A percentile compares a stretch with the other conserved stretches of the same genome.
Evolutionary conservation across 2,797 vertebrate genomes (phyloP).

Genomic region (Rhadinocentrus ornatus): DNA sequence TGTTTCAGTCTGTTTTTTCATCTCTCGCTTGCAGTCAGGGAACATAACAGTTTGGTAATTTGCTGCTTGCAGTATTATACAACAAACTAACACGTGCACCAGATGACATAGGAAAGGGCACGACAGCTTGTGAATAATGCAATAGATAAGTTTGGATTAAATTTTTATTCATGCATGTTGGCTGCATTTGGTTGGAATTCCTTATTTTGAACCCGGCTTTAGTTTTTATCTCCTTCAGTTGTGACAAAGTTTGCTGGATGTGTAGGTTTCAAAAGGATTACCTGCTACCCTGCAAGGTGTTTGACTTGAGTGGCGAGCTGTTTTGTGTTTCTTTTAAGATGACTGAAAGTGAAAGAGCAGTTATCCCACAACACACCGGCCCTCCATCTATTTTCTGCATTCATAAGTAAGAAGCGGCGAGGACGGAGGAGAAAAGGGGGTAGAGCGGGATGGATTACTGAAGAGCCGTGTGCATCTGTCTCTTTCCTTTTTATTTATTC

Average conservation of each 20-base stretch:
- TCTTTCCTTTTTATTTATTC: conserved; percentile 82
- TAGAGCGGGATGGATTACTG: conserved; percentile 73
- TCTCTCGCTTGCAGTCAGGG: conserved; percentile 17
- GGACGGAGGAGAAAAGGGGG: conserved; percentile 38
- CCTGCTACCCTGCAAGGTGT: conserved; percentile 23
- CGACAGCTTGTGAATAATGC: conserved; percentile 53
- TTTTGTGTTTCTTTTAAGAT: conserved; percentile 42
- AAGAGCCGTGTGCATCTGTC: conserved; percentile 80
- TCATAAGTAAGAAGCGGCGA: conserved; percentile 30
- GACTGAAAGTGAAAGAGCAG: conserved; percentile 74
- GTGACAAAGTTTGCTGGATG: background rate
- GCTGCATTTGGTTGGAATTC: conserved; percentile 19
- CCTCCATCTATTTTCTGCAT: conserved; percentile 58
- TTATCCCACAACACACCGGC: conserved; percentile 69
- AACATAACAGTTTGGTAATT: conserved; percentile 36
- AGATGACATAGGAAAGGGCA: conserved; percentile 14
- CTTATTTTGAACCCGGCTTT: background rate
- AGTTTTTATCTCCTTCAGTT: background rate
- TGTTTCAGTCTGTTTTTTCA: conserved; percentile 37
- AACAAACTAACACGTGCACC: conserved; percentile 38
- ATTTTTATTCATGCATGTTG: conserved; percentile 52
- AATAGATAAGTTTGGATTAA: conserved; percentile 55
- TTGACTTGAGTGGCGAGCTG: conserved; percentile 29
- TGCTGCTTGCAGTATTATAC: conserved; percentile 38
- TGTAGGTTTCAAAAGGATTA: conserved; percentile 22